Evolutionary conservation across 2,888 invertebrate genomes (phyloP).

Genomic region (Amphipoea lucens): DNA sequence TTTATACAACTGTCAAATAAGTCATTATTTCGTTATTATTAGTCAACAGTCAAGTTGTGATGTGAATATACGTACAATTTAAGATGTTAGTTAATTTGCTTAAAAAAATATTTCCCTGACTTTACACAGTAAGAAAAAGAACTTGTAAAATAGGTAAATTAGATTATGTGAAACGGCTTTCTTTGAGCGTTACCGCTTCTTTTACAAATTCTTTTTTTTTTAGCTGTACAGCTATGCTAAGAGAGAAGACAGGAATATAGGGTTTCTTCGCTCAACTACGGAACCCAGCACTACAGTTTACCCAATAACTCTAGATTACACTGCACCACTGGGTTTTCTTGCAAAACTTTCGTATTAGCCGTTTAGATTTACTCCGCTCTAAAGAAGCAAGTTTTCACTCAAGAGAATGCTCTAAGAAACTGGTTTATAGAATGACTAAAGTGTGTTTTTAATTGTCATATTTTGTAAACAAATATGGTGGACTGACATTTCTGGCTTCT

Average conservation of each 20-base stretch:
- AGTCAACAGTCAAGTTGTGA: too few relatives aligned
- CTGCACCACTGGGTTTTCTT: constrained; percentile 24
- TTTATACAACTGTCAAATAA: too few relatives aligned
- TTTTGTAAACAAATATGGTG: constrained; percentile 19
- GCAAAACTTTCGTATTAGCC: constrained; percentile 29
- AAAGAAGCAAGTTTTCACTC: constrained; percentile 46
- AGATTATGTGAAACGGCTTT: not conserved
- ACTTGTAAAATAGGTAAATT: not conserved
- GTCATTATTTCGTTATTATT: too few relatives aligned
- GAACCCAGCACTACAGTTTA: not conserved
- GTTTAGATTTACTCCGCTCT: constrained; percentile 42
- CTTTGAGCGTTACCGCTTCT: not conserved
- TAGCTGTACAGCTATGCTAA: too few relatives aligned
- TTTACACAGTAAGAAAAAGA: not conserved
- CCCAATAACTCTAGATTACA: constrained; percentile 18
- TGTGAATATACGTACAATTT: too few relatives aligned
- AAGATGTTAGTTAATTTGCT: too few relatives aligned
- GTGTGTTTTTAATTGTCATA: not conserved
- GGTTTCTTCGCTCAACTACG: not conserved
- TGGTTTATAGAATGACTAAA: constrained; percentile 29
- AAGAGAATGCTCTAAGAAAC: constrained; percentile 17
- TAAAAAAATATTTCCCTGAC: too few relatives aligned
- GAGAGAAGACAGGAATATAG: not conserved
- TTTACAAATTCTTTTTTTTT: too few relatives aligned
- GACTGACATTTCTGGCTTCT: too few relatives aligned